phyloP scores from a whole-genome alignment of 1,140 invertebrate species.

The Lethrus apterus region DNA sequence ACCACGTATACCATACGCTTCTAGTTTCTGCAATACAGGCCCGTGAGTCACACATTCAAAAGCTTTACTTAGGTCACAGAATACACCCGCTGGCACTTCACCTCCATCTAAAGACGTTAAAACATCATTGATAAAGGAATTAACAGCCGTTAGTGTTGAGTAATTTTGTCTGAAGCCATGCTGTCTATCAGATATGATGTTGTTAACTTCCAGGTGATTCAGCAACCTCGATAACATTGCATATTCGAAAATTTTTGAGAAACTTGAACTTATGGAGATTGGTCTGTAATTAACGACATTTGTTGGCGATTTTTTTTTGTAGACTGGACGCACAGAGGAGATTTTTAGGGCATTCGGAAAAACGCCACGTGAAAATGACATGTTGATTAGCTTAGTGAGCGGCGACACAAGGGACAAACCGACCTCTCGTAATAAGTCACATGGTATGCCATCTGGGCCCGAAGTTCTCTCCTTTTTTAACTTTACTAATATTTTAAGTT shows the following conservation, averaged over 20 bases:
- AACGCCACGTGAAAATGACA: not conserved
- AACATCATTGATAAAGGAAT: not conserved
- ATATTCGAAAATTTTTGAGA: conserved; percentile 6
- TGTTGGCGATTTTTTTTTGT: not conserved
- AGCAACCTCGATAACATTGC: not conserved
- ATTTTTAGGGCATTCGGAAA: not conserved
- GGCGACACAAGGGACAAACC: not conserved
- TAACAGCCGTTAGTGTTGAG: not conserved
- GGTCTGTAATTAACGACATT: not conserved
- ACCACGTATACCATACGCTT: conserved; percentile 3
- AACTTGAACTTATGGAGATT: not conserved
- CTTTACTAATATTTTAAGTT: no score
- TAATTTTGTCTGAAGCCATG: not conserved
- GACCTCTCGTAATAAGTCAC: not conserved
- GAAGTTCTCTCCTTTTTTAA: conserved; percentile 2
- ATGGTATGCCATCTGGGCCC: not conserved
- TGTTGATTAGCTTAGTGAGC: not conserved
- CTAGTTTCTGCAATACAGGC: not conserved
- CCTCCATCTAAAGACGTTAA: not conserved
- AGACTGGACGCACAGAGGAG: conserved; percentile 1
- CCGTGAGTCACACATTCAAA: conserved; percentile 1
- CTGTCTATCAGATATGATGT: not conserved
- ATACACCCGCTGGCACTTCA: not conserved
- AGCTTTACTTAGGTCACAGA: not conserved
- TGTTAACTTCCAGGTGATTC: not conserved